Conservation (phyloP, 2,113 vertebrate genomes). For the Naja naja region DNA sequence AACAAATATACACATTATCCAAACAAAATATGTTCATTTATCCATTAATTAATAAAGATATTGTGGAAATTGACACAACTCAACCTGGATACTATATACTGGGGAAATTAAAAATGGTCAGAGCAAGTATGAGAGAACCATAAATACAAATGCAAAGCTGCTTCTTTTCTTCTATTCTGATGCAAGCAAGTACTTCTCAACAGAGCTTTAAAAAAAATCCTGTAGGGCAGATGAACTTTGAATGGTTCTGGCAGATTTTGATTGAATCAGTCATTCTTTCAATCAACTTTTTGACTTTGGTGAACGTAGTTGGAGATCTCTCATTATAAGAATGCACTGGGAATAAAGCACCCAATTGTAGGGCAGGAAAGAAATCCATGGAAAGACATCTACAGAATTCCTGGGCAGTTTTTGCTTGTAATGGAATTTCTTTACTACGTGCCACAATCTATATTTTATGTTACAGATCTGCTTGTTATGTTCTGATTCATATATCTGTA, state of each 20-base stretch:
- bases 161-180: background rate
- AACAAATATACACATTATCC: background rate
- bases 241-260: constrained; percentile 13
- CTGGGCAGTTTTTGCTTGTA: background rate
- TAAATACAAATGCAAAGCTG: background rate
- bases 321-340: background rate
- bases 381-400: background rate
- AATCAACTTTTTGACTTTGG: background rate
- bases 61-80: background rate
- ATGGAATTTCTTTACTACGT: background rate
- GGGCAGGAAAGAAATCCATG: background rate
- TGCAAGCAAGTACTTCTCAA: constrained; percentile 1
- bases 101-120: background rate
- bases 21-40: background rate
- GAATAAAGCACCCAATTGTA: background rate
- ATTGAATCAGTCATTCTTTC: background rate
- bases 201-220: background rate
- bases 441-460: background rate
- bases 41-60: background rate
- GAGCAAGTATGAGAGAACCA: background rate
- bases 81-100: background rate
- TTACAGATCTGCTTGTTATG: background rate
- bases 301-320: constrained; percentile 21
- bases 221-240: constrained; percentile 4
- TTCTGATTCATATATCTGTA: background rate